A percentile compares a stretch with the other conserved stretches of the same genome.
Conservation (phyloP, 2,888 invertebrate species). For the Caenorhabditis sp. region DNA sequence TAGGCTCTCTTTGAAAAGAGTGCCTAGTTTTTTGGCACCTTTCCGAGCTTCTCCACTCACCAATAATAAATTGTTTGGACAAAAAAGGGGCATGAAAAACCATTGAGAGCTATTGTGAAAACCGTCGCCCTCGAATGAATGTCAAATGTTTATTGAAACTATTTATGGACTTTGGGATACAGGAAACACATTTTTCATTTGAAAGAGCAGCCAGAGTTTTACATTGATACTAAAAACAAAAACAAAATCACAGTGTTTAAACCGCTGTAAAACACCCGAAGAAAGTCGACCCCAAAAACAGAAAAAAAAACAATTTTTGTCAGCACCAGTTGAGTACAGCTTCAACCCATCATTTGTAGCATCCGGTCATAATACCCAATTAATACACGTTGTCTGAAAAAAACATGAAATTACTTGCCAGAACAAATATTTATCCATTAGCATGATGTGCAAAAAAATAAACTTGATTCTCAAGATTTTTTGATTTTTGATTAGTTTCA, state of each 20-base stretch:
- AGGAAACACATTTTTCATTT: neutral
- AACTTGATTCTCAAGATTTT: slow-evolving; percentile 9
- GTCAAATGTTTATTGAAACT: slow-evolving; percentile 9
- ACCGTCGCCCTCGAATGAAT: neutral
- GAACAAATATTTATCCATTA: slow-evolving; percentile 34
- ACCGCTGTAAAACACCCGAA: slow-evolving; percentile 4
- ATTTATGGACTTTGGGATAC: slow-evolving; percentile 13
- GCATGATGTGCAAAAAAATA: neutral
- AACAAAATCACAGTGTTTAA: neutral
- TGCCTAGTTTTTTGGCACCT: slow-evolving; percentile 65
- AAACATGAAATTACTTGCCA: neutral
- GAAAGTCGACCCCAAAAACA: slow-evolving; percentile 9
- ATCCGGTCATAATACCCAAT: slow-evolving; percentile 40
- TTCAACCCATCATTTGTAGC: slow-evolving; percentile 38
- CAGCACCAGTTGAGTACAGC: slow-evolving; percentile 5
- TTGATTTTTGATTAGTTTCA: slow-evolving; percentile 27
- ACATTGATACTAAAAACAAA: no score
- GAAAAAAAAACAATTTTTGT: slow-evolving; percentile 1
- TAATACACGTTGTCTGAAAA: slow-evolving; percentile 48
- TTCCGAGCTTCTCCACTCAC: slow-evolving; percentile 1
- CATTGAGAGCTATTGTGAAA: slow-evolving; percentile 18
- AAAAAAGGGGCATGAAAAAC: slow-evolving; percentile 6
- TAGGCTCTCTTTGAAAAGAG: slow-evolving; percentile 10
- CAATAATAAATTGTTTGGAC: slow-evolving; percentile 58
- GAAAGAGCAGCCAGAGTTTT: neutral